Evolutionary conservation across 2,113 vertebrate genomes (phyloP).

Genomic region (Lasiurus cinereus): DNA sequence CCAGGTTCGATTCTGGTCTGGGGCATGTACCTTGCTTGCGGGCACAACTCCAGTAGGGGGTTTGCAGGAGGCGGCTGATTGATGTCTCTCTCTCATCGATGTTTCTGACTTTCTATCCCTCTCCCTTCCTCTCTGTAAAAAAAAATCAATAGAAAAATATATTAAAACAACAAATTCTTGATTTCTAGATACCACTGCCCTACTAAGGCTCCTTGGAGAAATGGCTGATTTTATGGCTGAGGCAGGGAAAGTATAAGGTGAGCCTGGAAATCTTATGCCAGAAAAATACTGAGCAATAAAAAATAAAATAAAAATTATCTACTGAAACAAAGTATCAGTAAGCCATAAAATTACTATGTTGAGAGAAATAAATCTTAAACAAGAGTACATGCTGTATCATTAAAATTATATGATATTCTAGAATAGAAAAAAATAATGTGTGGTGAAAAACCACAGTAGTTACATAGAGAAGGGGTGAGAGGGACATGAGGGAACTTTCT

Average conservation of each 20-base stretch:
- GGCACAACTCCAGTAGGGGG: too few species aligned
- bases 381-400: not conserved
- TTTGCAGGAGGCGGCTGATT: too few species aligned
- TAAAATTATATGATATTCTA: not conserved
- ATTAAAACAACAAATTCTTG: constrained; percentile 51
- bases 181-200: constrained; percentile 7
- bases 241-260: not conserved
- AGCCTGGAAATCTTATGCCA: not conserved
- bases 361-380: not conserved
- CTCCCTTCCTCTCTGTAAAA: too few species aligned
- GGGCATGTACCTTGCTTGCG: too few species aligned
- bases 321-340: not conserved
- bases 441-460: not conserved
- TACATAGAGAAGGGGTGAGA: not conserved
- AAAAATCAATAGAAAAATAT: too few species aligned
- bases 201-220: not conserved
- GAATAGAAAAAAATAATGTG: not conserved
- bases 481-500: not conserved
- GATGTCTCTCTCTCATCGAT: too few species aligned
- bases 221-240: not conserved
- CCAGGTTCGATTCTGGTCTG: too few species aligned
- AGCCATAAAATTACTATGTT: not conserved
- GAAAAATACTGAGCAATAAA: constrained; percentile 9
- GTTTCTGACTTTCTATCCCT: too few species aligned
- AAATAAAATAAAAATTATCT: not conserved